Evolutionary conservation across 2,113 vertebrate species (phyloP).

Genomic region (Ovibos moschatus): DNA sequence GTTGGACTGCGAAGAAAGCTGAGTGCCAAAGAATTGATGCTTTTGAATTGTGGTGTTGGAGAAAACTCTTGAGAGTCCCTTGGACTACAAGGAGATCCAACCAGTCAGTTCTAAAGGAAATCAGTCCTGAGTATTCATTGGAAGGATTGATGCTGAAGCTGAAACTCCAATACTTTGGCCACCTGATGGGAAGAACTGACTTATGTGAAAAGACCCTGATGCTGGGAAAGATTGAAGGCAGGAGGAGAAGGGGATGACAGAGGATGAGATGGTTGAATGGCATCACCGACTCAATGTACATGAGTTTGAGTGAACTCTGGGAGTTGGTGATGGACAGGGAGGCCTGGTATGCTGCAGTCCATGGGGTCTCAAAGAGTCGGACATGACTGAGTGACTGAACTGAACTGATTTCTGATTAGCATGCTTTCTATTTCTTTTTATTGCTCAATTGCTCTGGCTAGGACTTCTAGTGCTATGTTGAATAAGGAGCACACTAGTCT

Average conservation of each 20-base stretch:
- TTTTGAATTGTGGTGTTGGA: not conserved
- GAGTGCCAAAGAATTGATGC: not conserved
- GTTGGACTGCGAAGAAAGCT: not conserved
- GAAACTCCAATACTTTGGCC: not conserved
- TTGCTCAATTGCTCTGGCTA: not conserved
- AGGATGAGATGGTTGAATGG: not conserved
- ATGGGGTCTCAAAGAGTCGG: not conserved
- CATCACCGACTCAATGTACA: not conserved
- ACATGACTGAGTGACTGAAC: not conserved
- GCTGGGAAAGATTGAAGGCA: not conserved
- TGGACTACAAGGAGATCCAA: not conserved
- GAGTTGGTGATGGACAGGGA: not conserved
- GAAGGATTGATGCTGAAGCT: not conserved
- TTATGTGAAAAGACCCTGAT: not conserved
- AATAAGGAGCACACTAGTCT: not conserved
- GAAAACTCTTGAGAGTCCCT: not conserved
- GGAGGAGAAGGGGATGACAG: not conserved
- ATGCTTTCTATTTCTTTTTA: not conserved
- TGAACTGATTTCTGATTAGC: not conserved
- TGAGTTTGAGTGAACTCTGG: not conserved
- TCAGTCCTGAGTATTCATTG: not conserved
- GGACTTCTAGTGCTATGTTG: not conserved
- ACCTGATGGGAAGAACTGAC: not conserved
- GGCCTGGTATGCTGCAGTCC: not conserved
- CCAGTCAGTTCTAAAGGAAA: not conserved